Evolutionary conservation across 2,888 invertebrate species (phyloP), one percentile per base, ranked within the genome.

Genomic region (Laspeyria flexula): DNA sequence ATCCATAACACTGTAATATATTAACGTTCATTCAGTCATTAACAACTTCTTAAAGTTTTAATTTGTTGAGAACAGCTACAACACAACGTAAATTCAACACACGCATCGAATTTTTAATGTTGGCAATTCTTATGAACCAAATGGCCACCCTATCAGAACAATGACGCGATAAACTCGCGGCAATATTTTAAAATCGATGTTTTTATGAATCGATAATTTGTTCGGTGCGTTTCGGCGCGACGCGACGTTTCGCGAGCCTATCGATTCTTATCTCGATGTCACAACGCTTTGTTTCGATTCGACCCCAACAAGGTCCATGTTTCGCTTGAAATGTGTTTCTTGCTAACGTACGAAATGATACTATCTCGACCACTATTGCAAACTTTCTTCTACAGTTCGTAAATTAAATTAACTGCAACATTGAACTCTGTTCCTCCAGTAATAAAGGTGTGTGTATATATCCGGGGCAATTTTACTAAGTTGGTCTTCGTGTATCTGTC

Each of bases 121-220:
- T 56, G 49, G 51, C 64, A 53, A 56, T 55, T 40, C 58, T 63
- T 67, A 65, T 57, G 66, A 66, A 63, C 58, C 27, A 61, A 53
- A 60, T 83, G 83, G 85, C 77, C 82, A 85, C 85, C 88, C 89
- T 81, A 85, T 79, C 77, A 68, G 76, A 85, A 85, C 86, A 85
- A 88, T 85, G 86, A 86, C 84, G 82, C 88, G 85, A 85, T 79
- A 83, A 83, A 77, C 82, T 78, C 78, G 75, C 82, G 73, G 85
- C 83, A 85, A 89, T 90, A 90, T 88, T 89, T 90, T 87, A 87
- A 86, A 88, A 90, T 89, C 90, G 88, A 90, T 91, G 90, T 91
- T 92, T 90, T 91, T 90, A 90, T 90, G 90, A 91, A 91, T 92
- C 90, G 90, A 91, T 92, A 90, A 92, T 91, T 92, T 92, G 91